phyloP scores from a whole-genome alignment of 2,113 vertebrate genomes.

The Thunnus maccoyii region DNA sequence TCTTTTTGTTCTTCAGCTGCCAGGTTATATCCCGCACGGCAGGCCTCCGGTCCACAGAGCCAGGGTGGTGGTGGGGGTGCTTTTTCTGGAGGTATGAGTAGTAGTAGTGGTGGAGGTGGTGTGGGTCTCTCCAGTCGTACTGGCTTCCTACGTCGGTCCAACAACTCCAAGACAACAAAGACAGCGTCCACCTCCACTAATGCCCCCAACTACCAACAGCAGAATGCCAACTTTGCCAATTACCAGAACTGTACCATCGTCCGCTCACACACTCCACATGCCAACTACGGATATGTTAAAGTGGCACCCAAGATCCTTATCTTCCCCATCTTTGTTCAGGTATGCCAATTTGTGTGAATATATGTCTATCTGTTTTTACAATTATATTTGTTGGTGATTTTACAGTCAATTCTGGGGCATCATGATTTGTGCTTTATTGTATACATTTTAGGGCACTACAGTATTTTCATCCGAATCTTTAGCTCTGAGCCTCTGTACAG shows the following conservation, averaged over 20 bases:
- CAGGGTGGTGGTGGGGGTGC: constrained; percentile 48
- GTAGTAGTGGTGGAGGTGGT: constrained; percentile 9
- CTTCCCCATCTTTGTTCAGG: constrained; percentile 96
- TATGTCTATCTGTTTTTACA: background rate
- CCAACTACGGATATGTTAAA: constrained; percentile 91
- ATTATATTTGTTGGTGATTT: background rate
- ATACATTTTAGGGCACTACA: background rate
- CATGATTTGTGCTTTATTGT: background rate
- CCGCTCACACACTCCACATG: constrained; percentile 88
- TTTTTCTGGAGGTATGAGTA: constrained; percentile 14
- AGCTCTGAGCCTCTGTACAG: background rate
- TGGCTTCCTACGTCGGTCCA: constrained; percentile 87
- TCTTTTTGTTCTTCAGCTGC: constrained; percentile 52
- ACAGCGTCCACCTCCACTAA: constrained; percentile 73
- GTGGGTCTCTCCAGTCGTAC: constrained; percentile 79
- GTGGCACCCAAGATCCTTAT: constrained; percentile 94
- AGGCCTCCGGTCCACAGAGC: constrained; percentile 61
- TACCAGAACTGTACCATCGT: constrained; percentile 94
- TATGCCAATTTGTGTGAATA: constrained; percentile 46
- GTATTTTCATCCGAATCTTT: too few species aligned
- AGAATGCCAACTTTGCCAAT: constrained; percentile 86
- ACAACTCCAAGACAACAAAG: constrained; percentile 81
- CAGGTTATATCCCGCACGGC: constrained; percentile 77
- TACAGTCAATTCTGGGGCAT: background rate
- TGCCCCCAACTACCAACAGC: constrained; percentile 78